Base-by-base conservation (phyloP, 2,797 vertebrate species). In the Tolypeutes matacus region DNA sequence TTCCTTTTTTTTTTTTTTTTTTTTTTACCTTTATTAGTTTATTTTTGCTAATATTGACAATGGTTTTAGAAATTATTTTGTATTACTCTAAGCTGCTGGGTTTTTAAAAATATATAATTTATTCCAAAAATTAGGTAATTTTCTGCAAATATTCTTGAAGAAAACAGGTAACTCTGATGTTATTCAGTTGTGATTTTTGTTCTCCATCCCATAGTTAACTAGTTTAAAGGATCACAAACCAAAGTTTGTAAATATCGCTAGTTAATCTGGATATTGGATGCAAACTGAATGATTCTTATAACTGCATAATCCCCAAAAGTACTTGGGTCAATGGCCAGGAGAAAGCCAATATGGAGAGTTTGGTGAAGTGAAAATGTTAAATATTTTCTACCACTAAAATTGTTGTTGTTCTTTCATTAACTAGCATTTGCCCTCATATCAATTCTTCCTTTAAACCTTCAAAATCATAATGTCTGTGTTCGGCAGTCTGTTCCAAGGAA, bases 181-280 rank as follows among this genome's bases (percentile, higher is more conserved):
- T 86, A 96, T 93, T 86, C n/a, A 51, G 15, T 73, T 73, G 23
- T 73, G 49, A 86, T 75, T 93, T 96, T 93, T 39, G 93, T 80
- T 96, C 23, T 89, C 18, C 11, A 77, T 7, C 29, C 14, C 39
- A 21, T 51, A 21, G 67, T 70, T 85, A 65, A 27, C 65, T 72
- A 34, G 36, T 34, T 31, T 27, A 92, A 93, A 94, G 56, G 1
- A 73, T 82, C 64, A 27, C 23, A 82, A 73, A 46, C 29, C 51
- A 58, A 64, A 76, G 5, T 91, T 77, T 65, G 64, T 80, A 51
- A 70, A 5, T 13, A 72, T 87, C 27, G 60, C 23, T 49, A 49
- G 31, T 93, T 65, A 27, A 75, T 78, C 9, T 75, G 39, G 31
- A 56, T 70, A 69, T 81, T 8, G 46, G 23, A 18, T 64, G 9